These are phyloP conservation scores for Gisinianus flammeolus DNA, from an alignment of 2,888 invertebrate species.

Conservation along the genomic window DNA sequence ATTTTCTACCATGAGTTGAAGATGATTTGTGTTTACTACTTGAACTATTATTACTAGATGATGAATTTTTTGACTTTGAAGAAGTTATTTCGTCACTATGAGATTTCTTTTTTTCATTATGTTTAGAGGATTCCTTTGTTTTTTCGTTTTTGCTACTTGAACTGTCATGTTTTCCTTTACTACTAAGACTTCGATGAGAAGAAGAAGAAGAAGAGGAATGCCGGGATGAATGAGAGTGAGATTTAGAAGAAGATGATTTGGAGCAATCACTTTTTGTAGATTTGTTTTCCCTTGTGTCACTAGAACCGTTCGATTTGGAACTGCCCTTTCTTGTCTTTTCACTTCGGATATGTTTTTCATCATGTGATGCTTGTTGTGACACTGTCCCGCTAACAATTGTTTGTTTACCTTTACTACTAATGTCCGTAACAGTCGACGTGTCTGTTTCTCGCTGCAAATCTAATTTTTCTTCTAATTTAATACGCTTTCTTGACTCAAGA, in stretches of 20 bases:
- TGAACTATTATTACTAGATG: constrained; percentile 2
- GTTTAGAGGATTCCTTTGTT: constrained; percentile 7
- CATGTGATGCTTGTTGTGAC: background rate
- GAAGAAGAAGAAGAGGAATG: constrained; percentile 3
- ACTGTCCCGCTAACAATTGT: background rate
- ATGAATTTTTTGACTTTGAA: constrained; percentile 10
- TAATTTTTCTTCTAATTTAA: background rate
- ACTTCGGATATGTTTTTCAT: constrained; percentile 2
- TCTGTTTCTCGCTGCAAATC: constrained; percentile 32
- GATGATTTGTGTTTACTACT: background rate
- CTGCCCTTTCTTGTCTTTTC: constrained; percentile 19
- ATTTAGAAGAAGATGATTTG: background rate
- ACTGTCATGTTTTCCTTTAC: constrained; percentile 11
- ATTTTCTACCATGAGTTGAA: too few species aligned
- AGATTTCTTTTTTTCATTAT: constrained; percentile 12
- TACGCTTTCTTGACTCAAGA: background rate
- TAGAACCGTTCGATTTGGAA: constrained; percentile 5
- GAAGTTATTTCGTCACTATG: constrained; percentile 20
- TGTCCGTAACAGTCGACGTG: constrained; percentile 1
- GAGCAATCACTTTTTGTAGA: background rate
- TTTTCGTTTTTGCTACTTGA: constrained; percentile 6
- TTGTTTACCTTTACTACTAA: constrained; percentile 12
- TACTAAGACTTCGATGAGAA: constrained; percentile 6
- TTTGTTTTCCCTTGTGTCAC: background rate
- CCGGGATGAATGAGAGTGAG: background rate